Evolutionary conservation across 2,113 vertebrate species (phyloP).

Genomic region (Anoplopoma fimbria): DNA sequence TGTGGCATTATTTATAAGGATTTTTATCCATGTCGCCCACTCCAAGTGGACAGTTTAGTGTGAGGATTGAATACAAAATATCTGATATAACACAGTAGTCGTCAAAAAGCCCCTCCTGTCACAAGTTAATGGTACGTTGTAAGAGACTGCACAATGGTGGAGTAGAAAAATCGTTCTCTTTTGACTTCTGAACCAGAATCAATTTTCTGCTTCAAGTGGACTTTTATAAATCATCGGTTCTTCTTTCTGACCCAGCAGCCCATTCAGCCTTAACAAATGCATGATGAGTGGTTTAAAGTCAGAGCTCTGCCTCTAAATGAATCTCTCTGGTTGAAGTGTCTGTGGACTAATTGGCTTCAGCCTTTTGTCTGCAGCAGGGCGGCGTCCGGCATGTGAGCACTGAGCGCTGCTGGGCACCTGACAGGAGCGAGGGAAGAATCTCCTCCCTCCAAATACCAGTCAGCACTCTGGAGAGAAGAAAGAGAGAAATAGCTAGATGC

Average conservation of each 20-base stretch:
- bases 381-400: slow-evolving; percentile 8
- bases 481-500: slow-evolving; percentile 21
- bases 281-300: slow-evolving; percentile 33
- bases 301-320: slow-evolving; percentile 16
- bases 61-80: not conserved
- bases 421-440: slow-evolving; percentile 24
- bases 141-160: too few species aligned
- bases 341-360: slow-evolving; percentile 45
- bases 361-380: slow-evolving; percentile 14
- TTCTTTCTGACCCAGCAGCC: slow-evolving; percentile 15
- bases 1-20: not conserved
- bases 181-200: not conserved
- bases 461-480: slow-evolving; percentile 28
- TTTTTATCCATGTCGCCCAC: not conserved
- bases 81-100: not conserved
- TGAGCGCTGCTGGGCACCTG: slow-evolving; percentile 15
- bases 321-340: slow-evolving; percentile 15
- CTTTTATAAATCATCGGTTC: slow-evolving; percentile 2
- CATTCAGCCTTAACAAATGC: slow-evolving; percentile 27
- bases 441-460: slow-evolving; percentile 44
- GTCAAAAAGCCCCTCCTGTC: not conserved
- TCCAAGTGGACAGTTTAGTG: not conserved
- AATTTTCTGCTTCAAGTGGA: not conserved
- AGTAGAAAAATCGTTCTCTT: not conserved
- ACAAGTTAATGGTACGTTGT: not conserved